Evolutionary conservation across 2,113 vertebrate genomes (phyloP), one percentile per base, ranked within the genome.

Genomic region (Albula goreensis): DNA sequence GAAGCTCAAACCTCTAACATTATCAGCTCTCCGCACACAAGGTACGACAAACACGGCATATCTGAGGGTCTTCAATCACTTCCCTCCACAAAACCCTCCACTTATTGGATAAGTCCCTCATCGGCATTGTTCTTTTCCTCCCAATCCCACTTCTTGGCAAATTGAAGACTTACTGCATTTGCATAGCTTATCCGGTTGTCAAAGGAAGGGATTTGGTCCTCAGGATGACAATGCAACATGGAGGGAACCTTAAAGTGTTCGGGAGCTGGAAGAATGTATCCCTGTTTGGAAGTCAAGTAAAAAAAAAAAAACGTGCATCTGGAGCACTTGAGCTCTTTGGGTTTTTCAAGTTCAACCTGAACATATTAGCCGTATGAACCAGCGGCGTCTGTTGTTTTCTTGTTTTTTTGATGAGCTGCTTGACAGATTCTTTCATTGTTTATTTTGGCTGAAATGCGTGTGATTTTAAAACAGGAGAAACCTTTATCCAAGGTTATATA

Each of bases 251-350:
- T 88, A 89, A 92, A 92, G 91, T 92, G 89, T 90, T 84, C 82
- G 88, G 89, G 89, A 89, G 86, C 89, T 88, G 88, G 85, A 91
- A 80, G 86, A 91, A 92, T 94, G 88, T 90, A 91, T 94, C 92
- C 89, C 89, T 90, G 93, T 93, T 94, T 91, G 86, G 88, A 92
- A 93, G 92, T 81, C 81, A 90, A 88, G 93, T 94, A 93, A 92
- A 93, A 93, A 41, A 41, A 41, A 41, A 41, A 41, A 41, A 41
- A 41, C 31, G 0, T 41, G 31, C 31, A 41, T 41, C 1, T 41
- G 31, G 31, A 41, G 31, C 89, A 84, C 83, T 89, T 84, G 81
- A 83, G 88, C 85, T 87, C 87, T 93, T 80, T 90, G 89, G 88
- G 83, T 74, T 88, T 90, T 89, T 88, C 66, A 82, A 84, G 80